Conservation (phyloP, 2,888 invertebrate species). For the Drosophila stalkeri region DNA sequence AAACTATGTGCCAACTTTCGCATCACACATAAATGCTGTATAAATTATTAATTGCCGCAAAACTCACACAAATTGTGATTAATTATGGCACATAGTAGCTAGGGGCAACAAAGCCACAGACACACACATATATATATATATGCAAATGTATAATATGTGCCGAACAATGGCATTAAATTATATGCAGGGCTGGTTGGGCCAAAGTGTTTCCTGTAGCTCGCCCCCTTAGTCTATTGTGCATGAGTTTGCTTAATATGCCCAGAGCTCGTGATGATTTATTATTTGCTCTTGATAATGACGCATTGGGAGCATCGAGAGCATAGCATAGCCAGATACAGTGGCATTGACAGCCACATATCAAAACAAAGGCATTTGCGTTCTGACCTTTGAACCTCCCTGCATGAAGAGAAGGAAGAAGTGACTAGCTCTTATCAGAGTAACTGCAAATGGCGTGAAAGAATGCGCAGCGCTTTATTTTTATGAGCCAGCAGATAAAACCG, state of each 20-base stretch:
- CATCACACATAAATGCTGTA: conserved; percentile 47
- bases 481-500: conserved; percentile 73
- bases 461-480: conserved; percentile 80
- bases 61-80: conserved; percentile 75
- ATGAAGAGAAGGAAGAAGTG: conserved; percentile 27
- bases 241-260: conserved; percentile 45
- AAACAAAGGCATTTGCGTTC: conserved; percentile 71
- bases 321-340: conserved; percentile 18
- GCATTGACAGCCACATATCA: conserved; percentile 73
- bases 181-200: conserved; percentile 31
- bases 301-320: conserved; percentile 44
- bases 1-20: conserved; percentile 45
- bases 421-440: conserved; percentile 75
- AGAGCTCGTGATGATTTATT: conserved; percentile 71
- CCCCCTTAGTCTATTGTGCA: conserved; percentile 19
- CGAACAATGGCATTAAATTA: conserved; percentile 56
- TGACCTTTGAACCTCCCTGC: conserved; percentile 63
- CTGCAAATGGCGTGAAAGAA: conserved; percentile 81
- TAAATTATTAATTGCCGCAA: conserved; percentile 74
- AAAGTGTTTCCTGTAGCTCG: conserved; percentile 1
- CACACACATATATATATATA: not conserved
- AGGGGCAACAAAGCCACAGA: conserved; percentile 32
- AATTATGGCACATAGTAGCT: conserved; percentile 67
- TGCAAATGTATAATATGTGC: conserved; percentile 31
- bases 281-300: conserved; percentile 77